Evolutionary conservation across 2,113 vertebrate species (phyloP), one percentile per base, ranked within the genome.

Genomic region (Melanerpes aurifrons): DNA sequence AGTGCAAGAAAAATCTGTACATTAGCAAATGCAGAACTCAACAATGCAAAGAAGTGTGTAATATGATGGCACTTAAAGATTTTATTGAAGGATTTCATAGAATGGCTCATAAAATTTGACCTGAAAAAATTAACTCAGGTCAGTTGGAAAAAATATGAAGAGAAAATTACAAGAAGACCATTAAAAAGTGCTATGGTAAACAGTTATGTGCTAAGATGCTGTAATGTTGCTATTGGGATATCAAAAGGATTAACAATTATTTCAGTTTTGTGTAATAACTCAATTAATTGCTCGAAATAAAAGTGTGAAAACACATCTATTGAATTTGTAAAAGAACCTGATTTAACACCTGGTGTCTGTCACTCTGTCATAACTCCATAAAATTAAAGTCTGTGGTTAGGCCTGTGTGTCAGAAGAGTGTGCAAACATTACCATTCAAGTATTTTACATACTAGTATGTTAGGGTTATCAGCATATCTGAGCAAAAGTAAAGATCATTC

Each of bases 131-230:
- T 74, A 92, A 64, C 32, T 80, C 48, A 45, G 62, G 53, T 91
- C 79, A 87, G 2, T 2, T 82, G 61, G 26, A 66, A 74, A 73
- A 89, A 87, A 25, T 32, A 40, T n/a, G 31, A 63, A 80, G 37
- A 68, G 31, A 26, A 80, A 96, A 81, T 80, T 74, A 76, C 22
- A 78, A 87, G 25, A 79, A 58, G n/a, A 91, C 48, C 57, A 86
- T 88, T 90, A 90, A 81, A 91, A 85, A 64, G 10, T 67, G 64
- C 61, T 17, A 7, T 67, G 61, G 85, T 64, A 93, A 94, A 92
- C 69, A 92, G 28, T 68, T 68, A 73, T 22, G 25, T 87, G 16
- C 12, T 10, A 12, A 74, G 26, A 20, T 47, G 63, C 47, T 84
- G 63, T 29, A 54, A 74, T 9, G 53, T 26, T 82, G 48, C 47